Percentiles rank a stretch among this genome's conserved stretches.
Evolutionary conservation across 2,113 vertebrate species (phyloP).

Genomic region (Tetrao urogallus): DNA sequence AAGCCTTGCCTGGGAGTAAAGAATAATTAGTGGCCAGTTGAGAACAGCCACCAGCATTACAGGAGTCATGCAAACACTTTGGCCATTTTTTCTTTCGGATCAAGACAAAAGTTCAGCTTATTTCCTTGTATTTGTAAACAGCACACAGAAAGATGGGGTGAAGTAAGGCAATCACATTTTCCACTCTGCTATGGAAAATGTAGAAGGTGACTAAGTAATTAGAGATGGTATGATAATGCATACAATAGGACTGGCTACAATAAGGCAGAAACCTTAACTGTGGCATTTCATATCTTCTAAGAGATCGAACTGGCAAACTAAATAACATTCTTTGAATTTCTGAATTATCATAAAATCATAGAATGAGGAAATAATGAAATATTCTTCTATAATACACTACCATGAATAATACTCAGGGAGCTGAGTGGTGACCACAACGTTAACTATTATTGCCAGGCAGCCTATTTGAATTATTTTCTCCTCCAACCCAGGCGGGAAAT

Average conservation of each 20-base stretch:
- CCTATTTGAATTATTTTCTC: background rate
- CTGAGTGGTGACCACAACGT: background rate
- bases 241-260: background rate
- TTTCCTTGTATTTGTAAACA: background rate
- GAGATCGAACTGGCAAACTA: background rate
- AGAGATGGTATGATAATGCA: background rate
- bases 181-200: conserved; percentile 34
- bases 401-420: background rate
- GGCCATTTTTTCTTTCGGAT: background rate
- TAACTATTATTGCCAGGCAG: background rate
- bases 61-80: background rate
- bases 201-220: background rate
- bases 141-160: background rate
- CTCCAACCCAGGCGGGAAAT: background rate
- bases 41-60: background rate
- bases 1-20: background rate
- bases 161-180: background rate
- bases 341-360: background rate
- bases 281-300: conserved; percentile 23
- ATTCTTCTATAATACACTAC: background rate
- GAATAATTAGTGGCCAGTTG: background rate
- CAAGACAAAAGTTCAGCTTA: background rate
- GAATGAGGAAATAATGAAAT: conserved; percentile 4
- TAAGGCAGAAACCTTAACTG: conserved; percentile 20
- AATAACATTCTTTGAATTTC: conserved; percentile 21